Evolutionary conservation across 2,888 invertebrate species (phyloP), one percentile per base, ranked within the genome.

Genomic region (Stenoptilia bipunctidactyla): DNA sequence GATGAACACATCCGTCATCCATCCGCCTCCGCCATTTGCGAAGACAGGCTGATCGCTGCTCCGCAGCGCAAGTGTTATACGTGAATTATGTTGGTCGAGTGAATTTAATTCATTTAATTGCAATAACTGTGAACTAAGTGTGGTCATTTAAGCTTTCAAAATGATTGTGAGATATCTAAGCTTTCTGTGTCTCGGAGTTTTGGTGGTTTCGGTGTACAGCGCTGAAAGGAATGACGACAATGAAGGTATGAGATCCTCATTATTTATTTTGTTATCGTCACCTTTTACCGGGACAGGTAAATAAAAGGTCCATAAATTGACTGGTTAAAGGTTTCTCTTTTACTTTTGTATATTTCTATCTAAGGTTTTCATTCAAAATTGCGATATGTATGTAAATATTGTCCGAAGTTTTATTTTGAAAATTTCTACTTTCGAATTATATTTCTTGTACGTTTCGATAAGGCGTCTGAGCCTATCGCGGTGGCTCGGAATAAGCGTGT

Each of bases 11-110:
- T 80, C 80, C 82, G 84, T 82, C 84, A 79, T 72, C 64, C 80
- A 82, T 79, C 83, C 76, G 70, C 63, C 76, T 76, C 77, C 83
- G 83, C 85, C 84, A 85, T 85, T 80, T 83, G 83, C 84, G 80
- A 76, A 58, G 61, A 58, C 72, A 67, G 72, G 70, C 61, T 62
- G 76, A 74, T 70, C 68, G 77, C 67, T 40, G 69, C 66, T 69
- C 54, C 53, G 68, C 64, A 64, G 77, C 75, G 79, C 72, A 65
- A 72, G 73, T 76, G 80, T 72, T 67, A 67, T 66, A 61, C 63
- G 64, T 70, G 71, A 67, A 71, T 58, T 72, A 80, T 80, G 80
- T 68, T 77, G 77, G 75, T 72, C 72, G 79, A 65, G 73, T 76
- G 64, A 65, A 73, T 68, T 58, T 72, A 73, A 67, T 66, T 61